phyloP scores from a whole-genome alignment of 1,140 invertebrate genomes.

The Araneus ventricosus region DNA sequence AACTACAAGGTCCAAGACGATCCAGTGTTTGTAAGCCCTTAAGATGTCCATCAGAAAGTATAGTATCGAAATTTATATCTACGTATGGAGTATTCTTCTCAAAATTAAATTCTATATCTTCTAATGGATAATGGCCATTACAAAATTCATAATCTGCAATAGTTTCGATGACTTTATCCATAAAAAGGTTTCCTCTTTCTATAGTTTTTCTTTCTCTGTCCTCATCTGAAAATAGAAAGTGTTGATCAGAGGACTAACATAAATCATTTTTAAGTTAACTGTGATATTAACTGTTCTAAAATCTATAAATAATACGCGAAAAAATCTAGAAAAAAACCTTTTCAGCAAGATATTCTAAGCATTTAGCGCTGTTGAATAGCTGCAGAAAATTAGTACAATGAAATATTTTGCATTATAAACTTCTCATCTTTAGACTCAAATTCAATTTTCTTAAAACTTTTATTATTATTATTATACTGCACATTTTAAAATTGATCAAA shows the following conservation, averaged over 20 bases:
- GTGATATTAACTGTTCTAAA: not conserved
- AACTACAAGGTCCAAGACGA: not conserved
- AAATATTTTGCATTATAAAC: no score
- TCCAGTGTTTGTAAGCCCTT: not conserved
- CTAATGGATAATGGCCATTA: not conserved
- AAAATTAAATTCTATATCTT: not conserved
- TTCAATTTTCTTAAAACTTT: no score
- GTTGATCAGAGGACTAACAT: no score
- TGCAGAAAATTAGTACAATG: no score
- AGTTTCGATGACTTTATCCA: constrained; percentile 1
- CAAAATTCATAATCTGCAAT: not conserved
- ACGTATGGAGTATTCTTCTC: not conserved
- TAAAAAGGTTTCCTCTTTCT: not conserved
- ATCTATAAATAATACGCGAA: no score
- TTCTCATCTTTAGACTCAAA: no score
- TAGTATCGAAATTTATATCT: not conserved
- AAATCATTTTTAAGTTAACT: not conserved
- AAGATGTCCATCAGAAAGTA: not conserved
- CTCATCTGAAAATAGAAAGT: not conserved
- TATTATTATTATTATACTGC: no score
- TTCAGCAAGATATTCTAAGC: no score
- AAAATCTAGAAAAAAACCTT: no score
- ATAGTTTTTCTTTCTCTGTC: not conserved
- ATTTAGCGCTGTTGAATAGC: no score
- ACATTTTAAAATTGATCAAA: no score